Evolutionary conservation across 2,888 invertebrate genomes (phyloP).

Genomic region (Carterocephalus palaemon): DNA sequence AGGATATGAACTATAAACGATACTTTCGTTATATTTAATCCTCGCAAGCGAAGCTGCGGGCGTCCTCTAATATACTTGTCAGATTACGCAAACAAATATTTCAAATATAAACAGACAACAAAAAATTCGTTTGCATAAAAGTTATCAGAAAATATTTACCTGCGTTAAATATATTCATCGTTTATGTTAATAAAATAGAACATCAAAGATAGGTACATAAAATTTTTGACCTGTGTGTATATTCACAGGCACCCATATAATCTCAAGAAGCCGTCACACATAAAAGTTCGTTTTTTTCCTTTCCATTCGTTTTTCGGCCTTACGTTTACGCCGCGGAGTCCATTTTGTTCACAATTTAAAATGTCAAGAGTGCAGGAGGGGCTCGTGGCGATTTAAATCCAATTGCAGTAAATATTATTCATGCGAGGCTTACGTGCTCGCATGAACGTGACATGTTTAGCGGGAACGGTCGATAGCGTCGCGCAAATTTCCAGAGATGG

Average conservation of each 20-base stretch:
- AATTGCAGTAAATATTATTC: conserved; percentile 33
- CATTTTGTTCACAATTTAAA: conserved; percentile 12
- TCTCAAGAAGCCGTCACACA: neutral
- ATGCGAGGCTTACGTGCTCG: conserved; percentile 30
- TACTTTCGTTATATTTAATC: too few species aligned
- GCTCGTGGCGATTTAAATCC: conserved; percentile 23
- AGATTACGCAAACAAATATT: too few species aligned
- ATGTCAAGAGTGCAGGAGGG: conserved; percentile 13
- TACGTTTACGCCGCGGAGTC: neutral
- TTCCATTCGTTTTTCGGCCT: conserved; percentile 2
- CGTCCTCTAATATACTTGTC: too few species aligned
- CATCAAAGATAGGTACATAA: too few species aligned
- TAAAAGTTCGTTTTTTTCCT: conserved; percentile 4
- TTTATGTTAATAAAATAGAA: neutral
- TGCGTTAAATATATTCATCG: conserved; percentile 3
- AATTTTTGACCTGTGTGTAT: too few species aligned
- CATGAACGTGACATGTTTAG: conserved; percentile 30
- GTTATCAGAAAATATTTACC: too few species aligned
- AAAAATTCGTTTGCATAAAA: too few species aligned
- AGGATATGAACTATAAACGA: too few species aligned
- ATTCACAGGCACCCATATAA: too few species aligned
- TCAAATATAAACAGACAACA: too few species aligned
- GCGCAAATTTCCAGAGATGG: conserved; percentile 19
- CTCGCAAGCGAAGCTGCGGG: too few species aligned
- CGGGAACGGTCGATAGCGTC: conserved; percentile 21